A percentile compares a stretch with the other conserved stretches of the same genome.
phyloP scores from a whole-genome alignment of 2,113 vertebrate genomes.

The Gulo gulo region DNA sequence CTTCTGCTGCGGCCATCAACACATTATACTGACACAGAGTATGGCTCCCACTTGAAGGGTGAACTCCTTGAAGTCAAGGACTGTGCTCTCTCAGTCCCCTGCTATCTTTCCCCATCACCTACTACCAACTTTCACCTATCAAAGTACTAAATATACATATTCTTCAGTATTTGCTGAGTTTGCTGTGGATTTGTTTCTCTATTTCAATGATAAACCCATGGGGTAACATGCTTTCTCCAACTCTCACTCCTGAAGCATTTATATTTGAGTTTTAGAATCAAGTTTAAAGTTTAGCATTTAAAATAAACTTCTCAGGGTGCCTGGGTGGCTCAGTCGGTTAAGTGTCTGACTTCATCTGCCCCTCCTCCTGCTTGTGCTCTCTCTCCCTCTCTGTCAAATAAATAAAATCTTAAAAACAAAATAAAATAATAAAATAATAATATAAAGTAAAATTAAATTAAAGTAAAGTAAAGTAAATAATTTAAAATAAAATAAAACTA shows the following conservation, averaged over 20 bases:
- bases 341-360: background rate
- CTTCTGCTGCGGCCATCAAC: background rate
- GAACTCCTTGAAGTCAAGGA: background rate
- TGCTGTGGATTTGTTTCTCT: background rate
- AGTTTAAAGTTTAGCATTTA: background rate
- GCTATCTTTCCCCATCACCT: background rate
- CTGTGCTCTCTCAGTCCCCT: background rate
- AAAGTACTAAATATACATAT: background rate
- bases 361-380: no score
- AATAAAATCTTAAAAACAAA: no score
- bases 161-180: background rate
- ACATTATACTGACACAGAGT: accelerated
- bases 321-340: background rate
- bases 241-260: background rate
- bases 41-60: background rate
- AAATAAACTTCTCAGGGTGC: background rate
- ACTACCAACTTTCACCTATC: background rate
- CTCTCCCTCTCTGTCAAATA: no score
- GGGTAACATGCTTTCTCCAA: background rate
- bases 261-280: background rate
- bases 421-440: no score
- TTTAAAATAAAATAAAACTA: no score
- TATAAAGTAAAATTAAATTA: no score
- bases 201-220: background rate
- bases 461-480: no score